Evolutionary conservation across 1,140 invertebrate species (phyloP).

Genomic region (Stegodyphus mimosarum): DNA sequence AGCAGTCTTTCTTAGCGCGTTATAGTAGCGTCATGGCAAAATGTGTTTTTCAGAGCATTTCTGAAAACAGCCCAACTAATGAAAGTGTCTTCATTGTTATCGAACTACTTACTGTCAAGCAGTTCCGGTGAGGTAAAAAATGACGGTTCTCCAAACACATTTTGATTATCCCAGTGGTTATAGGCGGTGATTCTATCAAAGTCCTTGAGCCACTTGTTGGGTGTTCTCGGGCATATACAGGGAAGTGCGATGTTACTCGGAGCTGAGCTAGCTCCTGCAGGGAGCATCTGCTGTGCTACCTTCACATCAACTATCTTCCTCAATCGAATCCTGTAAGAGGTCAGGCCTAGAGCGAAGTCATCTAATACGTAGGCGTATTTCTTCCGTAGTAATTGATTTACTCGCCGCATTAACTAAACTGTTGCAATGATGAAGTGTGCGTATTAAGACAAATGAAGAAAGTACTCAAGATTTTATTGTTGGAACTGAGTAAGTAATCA

Average conservation of each 20-base stretch:
- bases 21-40: not conserved
- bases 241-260: not conserved
- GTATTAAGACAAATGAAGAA: not conserved
- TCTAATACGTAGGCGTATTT: conserved; percentile 60
- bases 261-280: conserved; percentile 41
- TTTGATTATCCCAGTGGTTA: conserved; percentile 3
- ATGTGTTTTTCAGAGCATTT: conserved; percentile 8
- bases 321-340: not conserved
- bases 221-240: not conserved
- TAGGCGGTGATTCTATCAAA: not conserved
- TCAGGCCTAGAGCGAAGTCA: not conserved
- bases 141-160: not conserved
- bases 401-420: conserved; percentile 75
- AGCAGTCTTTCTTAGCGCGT: not conserved
- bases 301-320: not conserved
- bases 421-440: not conserved
- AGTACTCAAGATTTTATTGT: not conserved
- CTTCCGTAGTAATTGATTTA: conserved; percentile 67
- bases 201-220: conserved; percentile 22
- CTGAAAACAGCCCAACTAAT: not conserved
- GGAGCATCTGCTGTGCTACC: not conserved
- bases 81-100: conserved; percentile 7
- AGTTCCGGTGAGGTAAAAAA: conserved; percentile 9
- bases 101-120: not conserved
- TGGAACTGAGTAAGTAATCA: not conserved